phyloP scores from a whole-genome alignment of 2,888 invertebrate genomes.

The Julus scandinavius region DNA sequence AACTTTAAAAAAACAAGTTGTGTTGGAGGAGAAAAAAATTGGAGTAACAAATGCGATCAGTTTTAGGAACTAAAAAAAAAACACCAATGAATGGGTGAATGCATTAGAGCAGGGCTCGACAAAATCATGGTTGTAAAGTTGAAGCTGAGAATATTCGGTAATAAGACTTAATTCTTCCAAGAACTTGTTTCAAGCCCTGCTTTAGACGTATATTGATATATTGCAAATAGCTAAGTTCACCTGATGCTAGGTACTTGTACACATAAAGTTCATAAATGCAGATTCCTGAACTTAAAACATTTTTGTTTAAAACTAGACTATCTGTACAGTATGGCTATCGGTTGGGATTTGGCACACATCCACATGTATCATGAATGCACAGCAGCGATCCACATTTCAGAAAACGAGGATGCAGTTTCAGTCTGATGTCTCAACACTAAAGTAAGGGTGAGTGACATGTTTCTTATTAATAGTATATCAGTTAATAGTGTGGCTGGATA shows the following conservation, averaged over 20 bases:
- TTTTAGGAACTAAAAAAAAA: conserved; percentile 27
- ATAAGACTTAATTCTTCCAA: not conserved
- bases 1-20: not conserved
- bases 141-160: not conserved
- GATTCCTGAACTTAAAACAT: not conserved
- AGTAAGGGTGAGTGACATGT: not conserved
- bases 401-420: not conserved
- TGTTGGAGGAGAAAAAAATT: not conserved
- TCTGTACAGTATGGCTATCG: conserved; percentile 25
- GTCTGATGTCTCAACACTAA: not conserved
- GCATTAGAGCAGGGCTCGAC: not conserved
- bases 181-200: not conserved
- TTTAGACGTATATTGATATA: not conserved
- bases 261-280: not conserved
- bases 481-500: not conserved
- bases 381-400: not conserved
- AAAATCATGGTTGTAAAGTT: not conserved
- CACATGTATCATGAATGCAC: not conserved
- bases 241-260: not conserved
- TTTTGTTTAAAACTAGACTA: conserved; percentile 21
- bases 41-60: not conserved
- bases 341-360: conserved; percentile 12
- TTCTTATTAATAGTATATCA: not conserved
- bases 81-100: not conserved
- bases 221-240: not conserved